These are phyloP conservation scores for Melitaea cinxia DNA, from an alignment of 1,140 invertebrate species.

Conservation along the genomic window DNA sequence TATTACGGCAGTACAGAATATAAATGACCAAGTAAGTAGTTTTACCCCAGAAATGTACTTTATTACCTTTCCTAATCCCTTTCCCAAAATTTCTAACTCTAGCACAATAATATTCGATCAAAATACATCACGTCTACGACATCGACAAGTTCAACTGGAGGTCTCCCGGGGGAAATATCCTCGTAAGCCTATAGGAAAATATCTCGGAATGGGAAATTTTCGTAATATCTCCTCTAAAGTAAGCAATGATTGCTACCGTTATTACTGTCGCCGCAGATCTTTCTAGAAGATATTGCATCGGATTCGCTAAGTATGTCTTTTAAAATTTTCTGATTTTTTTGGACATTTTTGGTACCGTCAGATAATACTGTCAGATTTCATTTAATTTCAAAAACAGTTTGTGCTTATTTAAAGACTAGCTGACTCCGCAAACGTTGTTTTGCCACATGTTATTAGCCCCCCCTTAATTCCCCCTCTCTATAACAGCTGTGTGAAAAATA, in stretches of 20 bases:
- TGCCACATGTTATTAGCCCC: no score
- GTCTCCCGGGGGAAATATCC: slow-evolving; percentile 1
- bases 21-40: no score
- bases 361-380: no score
- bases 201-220: slow-evolving; percentile 5
- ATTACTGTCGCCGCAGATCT: neutral
- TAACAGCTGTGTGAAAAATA: no score
- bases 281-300: neutral
- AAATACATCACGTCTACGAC: slow-evolving; percentile 3
- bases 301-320: neutral
- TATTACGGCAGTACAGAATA: no score
- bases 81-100: neutral
- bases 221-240: neutral
- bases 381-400: no score
- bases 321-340: no score
- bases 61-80: neutral
- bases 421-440: no score
- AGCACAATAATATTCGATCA: neutral
- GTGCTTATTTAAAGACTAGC: no score
- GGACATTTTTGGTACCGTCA: no score
- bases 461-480: no score
- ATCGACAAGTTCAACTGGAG: neutral
- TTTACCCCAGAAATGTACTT: no score
- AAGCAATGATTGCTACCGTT: neutral
- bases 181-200: slow-evolving; percentile 9